Evolutionary conservation across 2,113 vertebrate genomes (phyloP), one percentile per base, ranked within the genome.

Genomic region (Alouatta palliata): DNA sequence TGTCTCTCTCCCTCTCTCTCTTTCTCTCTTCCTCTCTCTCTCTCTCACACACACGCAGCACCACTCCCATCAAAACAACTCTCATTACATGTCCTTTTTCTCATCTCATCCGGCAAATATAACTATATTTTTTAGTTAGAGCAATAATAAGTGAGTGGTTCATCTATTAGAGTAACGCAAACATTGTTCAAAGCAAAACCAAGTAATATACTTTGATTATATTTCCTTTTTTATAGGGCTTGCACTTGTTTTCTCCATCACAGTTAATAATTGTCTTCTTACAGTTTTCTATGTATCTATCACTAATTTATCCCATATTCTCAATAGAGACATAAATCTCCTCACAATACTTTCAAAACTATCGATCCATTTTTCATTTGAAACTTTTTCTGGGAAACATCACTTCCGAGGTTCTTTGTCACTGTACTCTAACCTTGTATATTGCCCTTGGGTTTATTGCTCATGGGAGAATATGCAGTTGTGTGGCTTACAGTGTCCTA

Each of bases 1-100:
- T 23, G 3, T 23, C 0, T 8, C 3, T 58, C 56, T 25, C 21
- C 23, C 37, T 13, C 11, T 6, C 5, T 0, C 2, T 71, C n/a
- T 71, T 35, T 21, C 19, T 3, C 66, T n/a, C 66, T 17, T 3
- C 9, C 43, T 76, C 25, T 16, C 12, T 45, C 9, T 21, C 9
- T 73, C 70, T 40, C 37, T 25, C 37, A 43, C 17, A 35, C 45
- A 47, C 45, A 68, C 45, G 49, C 16, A 14, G 10, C 70, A 35
- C 19, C 30, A 21, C 79, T 11, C 3, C 16, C 9, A 25, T 11
- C 20, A 37, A 20, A 21, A 37, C 19, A 32, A 54, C 11, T 20
- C 20, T 21, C 43, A 49, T 30, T 30, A 32, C 45, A 19, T 49
- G 16, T 77, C 27, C 14, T 77, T 56, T 81, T 54, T 27, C 52